Evolutionary conservation across 2,113 vertebrate species (phyloP).

Genomic region (Oenanthe melanoleuca): DNA sequence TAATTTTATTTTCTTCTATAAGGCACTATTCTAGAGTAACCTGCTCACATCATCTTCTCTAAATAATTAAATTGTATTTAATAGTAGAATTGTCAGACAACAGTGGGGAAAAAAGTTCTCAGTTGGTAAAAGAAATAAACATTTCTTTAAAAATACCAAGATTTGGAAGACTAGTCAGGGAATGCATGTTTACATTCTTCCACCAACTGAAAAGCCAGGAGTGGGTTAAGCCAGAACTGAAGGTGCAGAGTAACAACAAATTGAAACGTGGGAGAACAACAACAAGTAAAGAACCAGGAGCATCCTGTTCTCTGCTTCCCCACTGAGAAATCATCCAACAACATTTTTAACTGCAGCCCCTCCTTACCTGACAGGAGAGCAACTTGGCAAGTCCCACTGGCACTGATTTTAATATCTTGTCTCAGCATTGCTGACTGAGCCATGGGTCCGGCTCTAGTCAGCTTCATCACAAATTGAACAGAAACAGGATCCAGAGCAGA

Average conservation of each 20-base stretch:
- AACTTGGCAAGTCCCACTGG: rapidly evolving
- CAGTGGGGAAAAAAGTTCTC: background rate
- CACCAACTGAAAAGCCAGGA: background rate
- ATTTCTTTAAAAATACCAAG: background rate
- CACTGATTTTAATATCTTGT: background rate
- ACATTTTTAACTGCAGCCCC: background rate
- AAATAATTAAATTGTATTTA: background rate
- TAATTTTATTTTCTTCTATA: background rate
- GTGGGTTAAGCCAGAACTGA: background rate
- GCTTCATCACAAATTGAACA: background rate
- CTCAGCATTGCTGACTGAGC: background rate
- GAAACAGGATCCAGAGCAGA: background rate
- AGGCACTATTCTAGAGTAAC: background rate
- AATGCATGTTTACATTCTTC: background rate
- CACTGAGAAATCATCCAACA: background rate
- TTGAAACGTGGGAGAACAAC: background rate
- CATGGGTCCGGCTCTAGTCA: background rate
- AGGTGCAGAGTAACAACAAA: background rate
- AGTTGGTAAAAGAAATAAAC: background rate
- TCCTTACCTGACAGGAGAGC: background rate
- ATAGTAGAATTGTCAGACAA: background rate
- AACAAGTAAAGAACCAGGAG: background rate
- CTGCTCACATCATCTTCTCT: background rate
- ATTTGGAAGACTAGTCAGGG: background rate
- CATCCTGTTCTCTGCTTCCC: background rate